Evolutionary conservation across 2,888 invertebrate species (phyloP).

Genomic region (Drosophila paranaensis): DNA sequence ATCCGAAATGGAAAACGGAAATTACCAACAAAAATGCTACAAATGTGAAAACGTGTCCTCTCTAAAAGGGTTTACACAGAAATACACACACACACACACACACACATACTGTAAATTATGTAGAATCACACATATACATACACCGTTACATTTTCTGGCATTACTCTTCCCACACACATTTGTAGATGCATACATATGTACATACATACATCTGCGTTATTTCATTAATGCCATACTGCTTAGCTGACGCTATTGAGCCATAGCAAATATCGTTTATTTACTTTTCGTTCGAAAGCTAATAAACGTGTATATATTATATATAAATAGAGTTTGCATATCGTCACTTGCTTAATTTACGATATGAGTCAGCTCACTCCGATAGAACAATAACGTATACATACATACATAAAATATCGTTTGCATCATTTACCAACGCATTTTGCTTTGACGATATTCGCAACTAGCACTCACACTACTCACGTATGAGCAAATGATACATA

Average conservation of each 20-base stretch:
- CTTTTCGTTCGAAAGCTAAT: not conserved
- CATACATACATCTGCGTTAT: not conserved
- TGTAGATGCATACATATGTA: too few species aligned
- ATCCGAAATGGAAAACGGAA: slow-evolving; percentile 64
- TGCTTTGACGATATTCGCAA: not conserved
- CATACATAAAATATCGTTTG: too few species aligned
- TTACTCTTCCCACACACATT: not conserved
- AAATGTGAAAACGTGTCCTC: slow-evolving; percentile 28
- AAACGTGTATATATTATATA: too few species aligned
- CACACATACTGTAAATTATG: not conserved
- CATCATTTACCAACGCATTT: not conserved
- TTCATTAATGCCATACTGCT: not conserved
- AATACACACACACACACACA: too few species aligned
- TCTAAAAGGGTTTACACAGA: not conserved
- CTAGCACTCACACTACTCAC: too few species aligned
- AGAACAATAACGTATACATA: not conserved
- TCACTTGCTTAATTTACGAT: slow-evolving; percentile 1
- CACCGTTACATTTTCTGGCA: not conserved
- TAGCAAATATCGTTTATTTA: not conserved
- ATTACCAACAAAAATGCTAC: slow-evolving; percentile 44
- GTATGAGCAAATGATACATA: too few species aligned
- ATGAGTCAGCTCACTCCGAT: not conserved
- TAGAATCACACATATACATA: not conserved
- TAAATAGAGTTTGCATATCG: not conserved
- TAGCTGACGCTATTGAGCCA: not conserved